Percentiles rank a stretch among this genome's conserved stretches.
These are phyloP conservation scores for Halocynthia aurantium DNA, from an alignment of 23 tunicate species.

Conservation along the genomic window DNA sequence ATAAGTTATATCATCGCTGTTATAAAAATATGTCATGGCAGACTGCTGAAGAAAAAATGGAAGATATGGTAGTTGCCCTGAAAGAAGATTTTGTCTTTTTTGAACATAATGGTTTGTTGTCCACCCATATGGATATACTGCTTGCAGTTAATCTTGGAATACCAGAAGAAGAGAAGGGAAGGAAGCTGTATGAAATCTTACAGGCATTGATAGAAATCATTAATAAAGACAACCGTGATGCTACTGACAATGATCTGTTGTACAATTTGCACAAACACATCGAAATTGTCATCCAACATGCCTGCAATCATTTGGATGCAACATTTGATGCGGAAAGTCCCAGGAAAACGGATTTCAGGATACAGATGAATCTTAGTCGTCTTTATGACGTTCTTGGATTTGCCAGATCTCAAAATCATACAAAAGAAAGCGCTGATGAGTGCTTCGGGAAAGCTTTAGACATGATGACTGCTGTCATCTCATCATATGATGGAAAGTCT, in stretches of 20 bases:
- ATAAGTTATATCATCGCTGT: background rate
- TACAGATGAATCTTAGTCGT: slow-evolving; percentile 30
- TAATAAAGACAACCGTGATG: slow-evolving; percentile 8
- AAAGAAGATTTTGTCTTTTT: background rate
- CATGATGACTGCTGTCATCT: slow-evolving; percentile 20
- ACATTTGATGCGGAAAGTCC: background rate
- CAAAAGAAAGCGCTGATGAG: background rate
- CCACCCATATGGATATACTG: slow-evolving; percentile 8
- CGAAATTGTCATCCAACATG: background rate
- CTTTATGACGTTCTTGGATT: slow-evolving; percentile 47
- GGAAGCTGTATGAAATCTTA: background rate
- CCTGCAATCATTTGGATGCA: background rate
- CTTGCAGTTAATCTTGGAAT: background rate
- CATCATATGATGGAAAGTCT: slow-evolving; percentile 8
- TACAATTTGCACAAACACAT: slow-evolving; percentile 10
- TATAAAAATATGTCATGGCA: background rate
- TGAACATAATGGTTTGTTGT: background rate
- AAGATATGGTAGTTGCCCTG: background rate
- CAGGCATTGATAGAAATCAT: background rate
- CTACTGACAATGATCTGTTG: background rate
- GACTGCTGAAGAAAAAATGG: background rate
- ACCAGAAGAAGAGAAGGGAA: slow-evolving; percentile 3
- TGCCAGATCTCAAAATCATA: slow-evolving; percentile 36
- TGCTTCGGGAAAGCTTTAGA: slow-evolving; percentile 34
- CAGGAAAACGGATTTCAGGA: slow-evolving; percentile 15